Base-by-base conservation (phyloP, 1,140 invertebrate species). In the Leptinotarsa defecta region DNA sequence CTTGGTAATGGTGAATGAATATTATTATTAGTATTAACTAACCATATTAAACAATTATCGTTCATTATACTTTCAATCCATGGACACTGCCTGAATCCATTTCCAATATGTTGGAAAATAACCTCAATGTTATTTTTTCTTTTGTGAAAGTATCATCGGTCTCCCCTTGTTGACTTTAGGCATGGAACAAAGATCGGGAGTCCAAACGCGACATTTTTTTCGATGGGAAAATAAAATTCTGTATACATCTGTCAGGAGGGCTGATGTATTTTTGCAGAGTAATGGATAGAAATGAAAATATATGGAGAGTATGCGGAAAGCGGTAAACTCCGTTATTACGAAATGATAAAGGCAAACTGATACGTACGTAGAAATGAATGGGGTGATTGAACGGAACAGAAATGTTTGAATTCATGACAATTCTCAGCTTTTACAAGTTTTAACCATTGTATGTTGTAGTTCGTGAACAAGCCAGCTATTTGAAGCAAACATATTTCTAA, bases 181-280 rank as follows among this genome's bases (percentile, higher is more conserved):
- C 4, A 57, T 57, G 52, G 6, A 57, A 57, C 52, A 57, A 57
- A 57, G 52, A 57, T 19, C 15, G n/a, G n/a, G 13, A 57, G 52
- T 57, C 52, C 15, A n/a, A 4, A 57, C 3, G 52, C 52, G 52
- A 17, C 17, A 17, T 15, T 57, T 57, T 57, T 57, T 57, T 57
- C 52, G 13, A 57, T 57, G 52, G 6, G 52, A 57, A 57, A n/a
- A 57, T 13, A 57, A 57, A 57, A 57, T 17, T 57, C 52, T 57
- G 52, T 57, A 57, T 57, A 57, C 52, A 57, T 57, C 52, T 57
- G 52, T 57, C 52, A 57, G 52, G 52, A 57, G 52, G 17, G 52
- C n/a, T 57, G 52, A 4, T 57, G 6, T 57, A 57, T 57, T 57
- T 57, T 57, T 19, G 52, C 15, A 17, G 52, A 15, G 17, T 57